Conservation (phyloP, 1,140 invertebrate genomes). For the Cydia pomonella region DNA sequence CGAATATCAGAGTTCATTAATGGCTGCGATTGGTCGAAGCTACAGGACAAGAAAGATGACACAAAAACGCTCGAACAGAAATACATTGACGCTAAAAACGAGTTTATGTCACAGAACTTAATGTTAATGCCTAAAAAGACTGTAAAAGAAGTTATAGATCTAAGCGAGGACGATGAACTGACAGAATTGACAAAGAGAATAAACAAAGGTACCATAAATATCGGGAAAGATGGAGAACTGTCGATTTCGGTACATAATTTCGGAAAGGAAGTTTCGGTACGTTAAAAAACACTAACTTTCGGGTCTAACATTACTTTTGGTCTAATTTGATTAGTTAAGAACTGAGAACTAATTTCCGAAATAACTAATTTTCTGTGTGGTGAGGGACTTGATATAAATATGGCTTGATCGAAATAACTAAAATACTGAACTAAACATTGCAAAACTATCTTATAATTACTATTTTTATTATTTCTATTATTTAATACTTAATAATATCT, state of each 20-base stretch:
- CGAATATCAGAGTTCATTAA: constrained; percentile 77
- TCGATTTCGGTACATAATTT: constrained; percentile 71
- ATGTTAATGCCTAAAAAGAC: constrained; percentile 73
- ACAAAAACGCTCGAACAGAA: constrained; percentile 71
- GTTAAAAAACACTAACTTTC: constrained; percentile 50
- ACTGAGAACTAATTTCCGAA: not conserved
- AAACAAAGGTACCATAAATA: constrained; percentile 61
- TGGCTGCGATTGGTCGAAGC: constrained; percentile 75
- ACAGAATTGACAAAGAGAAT: constrained; percentile 64
- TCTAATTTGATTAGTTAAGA: constrained; percentile 18
- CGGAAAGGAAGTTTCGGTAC: constrained; percentile 69
- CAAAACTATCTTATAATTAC: not conserved
- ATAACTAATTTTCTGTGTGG: not conserved
- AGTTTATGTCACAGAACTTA: constrained; percentile 77
- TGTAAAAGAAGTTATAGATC: constrained; percentile 71
- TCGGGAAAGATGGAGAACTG: constrained; percentile 70
- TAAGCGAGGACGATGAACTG: constrained; percentile 71
- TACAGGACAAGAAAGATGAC: constrained; percentile 59
- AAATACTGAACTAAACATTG: not conserved
- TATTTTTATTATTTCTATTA: not conserved
- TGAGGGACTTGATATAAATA: constrained; percentile 3
- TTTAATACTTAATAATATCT: not conserved
- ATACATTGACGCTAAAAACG: constrained; percentile 78
- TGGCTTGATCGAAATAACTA: not conserved
- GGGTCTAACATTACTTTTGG: constrained; percentile 2